Evolutionary conservation across 2,888 invertebrate genomes (phyloP), one percentile per base, ranked within the genome.

Genomic region (Hedya salicella): DNA sequence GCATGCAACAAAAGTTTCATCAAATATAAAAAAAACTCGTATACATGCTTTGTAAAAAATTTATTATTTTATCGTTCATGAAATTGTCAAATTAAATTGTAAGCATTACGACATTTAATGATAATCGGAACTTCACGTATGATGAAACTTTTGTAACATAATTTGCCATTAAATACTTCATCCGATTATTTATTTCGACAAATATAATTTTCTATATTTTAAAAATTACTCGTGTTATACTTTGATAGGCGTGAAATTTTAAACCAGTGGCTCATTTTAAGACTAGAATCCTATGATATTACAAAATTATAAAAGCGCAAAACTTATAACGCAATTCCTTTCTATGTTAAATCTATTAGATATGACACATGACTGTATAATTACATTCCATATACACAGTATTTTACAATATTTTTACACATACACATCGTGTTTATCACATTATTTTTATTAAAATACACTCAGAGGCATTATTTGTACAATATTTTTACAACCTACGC

Each of bases 401-500:
- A 77, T 73, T 69, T 75, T 82, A 77, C 75, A 74, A 75, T 73
- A 75, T 80, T 73, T 80, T 80, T 82, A 81, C 80, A 84, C 76
- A 70, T 84, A 86, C 82, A 85, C 75, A 73, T 69, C 75, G 81
- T 84, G 84, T 75, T 85, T 88, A 88, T 88, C 88, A 88, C 88
- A 88, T 79, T 81, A 81, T 79, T 81, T 48, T 53, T 56, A 56
- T 56, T 14, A 14, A 52, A 49, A 6, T 36, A 42, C n/a, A 46
- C 11, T 11, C 2, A 59, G 50, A 46, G 2, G 44, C 44, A 44
- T 5, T 40, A 11, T 44, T 44, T 17, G 17, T 9, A 3, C 2
- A 39, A 11, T 36, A 9, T 36, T 11, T 11, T 9, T 9, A 36
- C 9, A 11, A 11, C n/a, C n/a, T n/a, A n/a, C n/a, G n/a, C n/a